Evolutionary conservation across 2,888 invertebrate species (phyloP), one percentile per base, ranked within the genome.

Genomic region (Phragmatobia fuliginosa): DNA sequence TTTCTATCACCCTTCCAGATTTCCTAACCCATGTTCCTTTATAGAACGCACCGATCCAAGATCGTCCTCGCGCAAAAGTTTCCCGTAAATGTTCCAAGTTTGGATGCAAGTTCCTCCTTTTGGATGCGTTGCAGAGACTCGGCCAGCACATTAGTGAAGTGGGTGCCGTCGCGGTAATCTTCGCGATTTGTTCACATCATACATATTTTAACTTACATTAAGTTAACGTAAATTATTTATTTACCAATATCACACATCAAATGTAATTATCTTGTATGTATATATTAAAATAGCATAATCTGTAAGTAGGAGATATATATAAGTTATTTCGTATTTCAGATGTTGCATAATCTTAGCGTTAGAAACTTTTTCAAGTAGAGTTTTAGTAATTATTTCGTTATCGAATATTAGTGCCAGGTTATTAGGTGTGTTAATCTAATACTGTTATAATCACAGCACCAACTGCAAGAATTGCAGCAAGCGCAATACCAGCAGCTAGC

Each of bases 1-100:
- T 31, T 59, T 21, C 21, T 32, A 45, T 14, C 32, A 32, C 32
- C 31, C 18, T n/a, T 21, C 31, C 31, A 56, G 14, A 8, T 21
- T 56, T 60, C 49, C 45, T 67, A 64, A 71, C 36, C n/a, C 63
- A 41, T 67, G 36, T 33, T 49, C 71, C 64, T 38, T 77, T 77
- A 72, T 88, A 90, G 92, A 88, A 77, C 75, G 76, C 83, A 64
- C 76, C 97, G 77, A 97, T 98, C 84, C 97, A 97, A 93, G 98
- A 98, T 92, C 96, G 98, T 84, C 97, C 97, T 72, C 98, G 97
- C 91, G 97, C 97, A 61, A 98, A 98, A 91, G 97, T 97, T 59
- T 96, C 97, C 66, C 97, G 98, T 89, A 98, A 97, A 90, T 97
- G 97, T 88, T 96, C 97, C 65, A 97, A 97, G 91, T 97, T 96